These are phyloP conservation scores for Sitta europaea DNA, from an alignment of 2,113 vertebrate genomes.

Conservation along the genomic window DNA sequence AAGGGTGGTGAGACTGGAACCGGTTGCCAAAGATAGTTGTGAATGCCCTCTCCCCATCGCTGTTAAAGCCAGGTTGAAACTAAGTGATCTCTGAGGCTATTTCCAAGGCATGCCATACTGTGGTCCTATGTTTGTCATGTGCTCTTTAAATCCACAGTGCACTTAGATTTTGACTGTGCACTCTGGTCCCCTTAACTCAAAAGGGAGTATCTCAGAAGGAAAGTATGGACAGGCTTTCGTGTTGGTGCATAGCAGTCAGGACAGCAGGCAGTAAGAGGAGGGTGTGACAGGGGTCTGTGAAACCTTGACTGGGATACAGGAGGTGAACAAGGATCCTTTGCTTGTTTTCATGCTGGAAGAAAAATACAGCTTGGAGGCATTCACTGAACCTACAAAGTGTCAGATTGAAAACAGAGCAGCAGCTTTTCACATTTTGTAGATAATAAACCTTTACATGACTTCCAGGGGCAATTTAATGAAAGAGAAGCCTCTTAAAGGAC, in stretches of 20 bases:
- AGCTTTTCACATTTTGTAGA: not conserved
- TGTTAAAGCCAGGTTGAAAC: not conserved
- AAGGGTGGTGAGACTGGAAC: not conserved
- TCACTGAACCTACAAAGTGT: not conserved
- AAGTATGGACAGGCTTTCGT: not conserved
- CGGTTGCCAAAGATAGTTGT: not conserved
- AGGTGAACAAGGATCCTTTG: not conserved
- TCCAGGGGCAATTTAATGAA: not conserved
- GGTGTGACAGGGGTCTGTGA: not conserved
- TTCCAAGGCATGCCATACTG: not conserved
- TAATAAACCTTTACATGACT: not conserved
- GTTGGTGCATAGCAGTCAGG: not conserved
- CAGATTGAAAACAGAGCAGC: not conserved
- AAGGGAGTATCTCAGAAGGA: not conserved
- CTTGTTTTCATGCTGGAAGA: not conserved
- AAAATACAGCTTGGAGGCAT: not conserved
- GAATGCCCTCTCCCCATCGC: not conserved
- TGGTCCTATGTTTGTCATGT: not conserved
- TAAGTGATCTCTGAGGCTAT: no score
- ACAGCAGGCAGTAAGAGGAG: not conserved
- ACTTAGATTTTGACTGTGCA: fast-evolving
- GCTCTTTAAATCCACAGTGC: not conserved
- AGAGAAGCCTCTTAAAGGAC: not conserved
- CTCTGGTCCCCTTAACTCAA: not conserved
- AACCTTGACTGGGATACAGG: not conserved